Base-by-base conservation (phyloP, 2,797 vertebrate genomes). In the Adrianichthys oophorus region DNA sequence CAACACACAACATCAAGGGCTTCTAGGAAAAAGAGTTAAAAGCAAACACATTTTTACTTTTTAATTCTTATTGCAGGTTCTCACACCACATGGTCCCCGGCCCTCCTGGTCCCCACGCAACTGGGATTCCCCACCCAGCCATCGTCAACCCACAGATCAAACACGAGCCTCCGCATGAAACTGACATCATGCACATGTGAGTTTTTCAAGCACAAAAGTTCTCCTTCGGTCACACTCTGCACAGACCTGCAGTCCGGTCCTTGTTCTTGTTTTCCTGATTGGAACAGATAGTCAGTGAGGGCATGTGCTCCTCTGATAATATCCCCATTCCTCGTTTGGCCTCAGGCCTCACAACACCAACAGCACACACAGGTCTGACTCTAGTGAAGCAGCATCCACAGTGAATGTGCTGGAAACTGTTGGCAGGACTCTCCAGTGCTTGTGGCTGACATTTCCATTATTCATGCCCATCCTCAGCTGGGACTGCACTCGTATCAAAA, bases 61-160 rank as follows among this genome's bases (percentile, higher is more conserved):
- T 64, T n/a, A 52, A 18, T 64, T 74, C 45, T 59, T 61, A 48
- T 80, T 82, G n/a, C 79, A 98, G 98, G 97, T 99, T 98, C 87
- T 95, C 98, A 15, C 97, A 98, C 92, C 98, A 99, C 82, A 98
- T 99, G 98, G 96, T 99, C 75, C 95, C 96, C 48, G 96, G 96
- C 68, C 96, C 96, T 79, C 95, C 94, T 14, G 96, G 96, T 62
- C 96, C 95, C 68, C 97, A 98, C 62, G 92, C 97, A 89, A 99
- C 97, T 72, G 97, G 98, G 90, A 99, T 99, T 88, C 98, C 98
- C 86, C 96, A 99, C 77, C 97, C 98, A 24, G 97, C 98, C 71
- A 99, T 99, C 65, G 97, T 99, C 89, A 99, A 97, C 64, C 96
- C 96, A 87, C 98, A 98, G 93, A 95, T 99, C 89, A 99, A 99